A percentile compares a stretch with the other conserved stretches of the same genome.
phyloP scores from a whole-genome alignment of 2,797 vertebrate genomes.

The Oceanodroma leucorhoa region DNA sequence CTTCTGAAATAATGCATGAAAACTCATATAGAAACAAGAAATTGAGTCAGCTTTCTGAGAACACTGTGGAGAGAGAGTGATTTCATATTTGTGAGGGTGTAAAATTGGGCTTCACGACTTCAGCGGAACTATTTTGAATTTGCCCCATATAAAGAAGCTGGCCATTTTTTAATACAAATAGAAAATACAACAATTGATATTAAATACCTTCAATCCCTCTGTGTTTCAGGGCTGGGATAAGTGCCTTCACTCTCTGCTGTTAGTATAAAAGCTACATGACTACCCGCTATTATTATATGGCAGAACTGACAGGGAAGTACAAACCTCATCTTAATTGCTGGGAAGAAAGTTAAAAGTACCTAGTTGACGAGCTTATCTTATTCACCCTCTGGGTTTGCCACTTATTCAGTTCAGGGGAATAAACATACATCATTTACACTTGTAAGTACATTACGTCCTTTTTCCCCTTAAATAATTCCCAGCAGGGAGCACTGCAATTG shows the following conservation, averaged over 20 bases:
- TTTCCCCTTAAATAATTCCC: constrained; percentile 9
- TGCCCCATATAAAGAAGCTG: neutral
- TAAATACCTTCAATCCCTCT: neutral
- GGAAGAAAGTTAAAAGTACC: neutral
- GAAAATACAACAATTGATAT: neutral
- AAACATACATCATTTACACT: constrained; percentile 47
- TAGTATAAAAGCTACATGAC: neutral
- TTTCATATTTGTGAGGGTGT: neutral
- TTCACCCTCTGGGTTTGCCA: neutral
- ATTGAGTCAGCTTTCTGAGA: neutral
- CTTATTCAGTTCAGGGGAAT: constrained; percentile 10
- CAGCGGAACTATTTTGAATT: neutral
- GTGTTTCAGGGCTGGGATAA: neutral
- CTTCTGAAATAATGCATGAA: neutral
- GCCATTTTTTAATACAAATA: neutral
- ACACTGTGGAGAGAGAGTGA: neutral
- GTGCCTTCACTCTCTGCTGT: neutral
- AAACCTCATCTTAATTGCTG: constrained; percentile 12
- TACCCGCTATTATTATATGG: neutral
- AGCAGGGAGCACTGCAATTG: constrained; percentile 10
- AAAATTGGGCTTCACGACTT: neutral
- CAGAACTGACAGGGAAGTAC: constrained; percentile 3
- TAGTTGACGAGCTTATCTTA: neutral
- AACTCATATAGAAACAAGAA: constrained; percentile 34
- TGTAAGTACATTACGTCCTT: constrained; percentile 30